These are phyloP conservation scores for Scaptomyza graminum DNA, from an alignment of 1,140 invertebrate species.

Conservation along the genomic window DNA sequence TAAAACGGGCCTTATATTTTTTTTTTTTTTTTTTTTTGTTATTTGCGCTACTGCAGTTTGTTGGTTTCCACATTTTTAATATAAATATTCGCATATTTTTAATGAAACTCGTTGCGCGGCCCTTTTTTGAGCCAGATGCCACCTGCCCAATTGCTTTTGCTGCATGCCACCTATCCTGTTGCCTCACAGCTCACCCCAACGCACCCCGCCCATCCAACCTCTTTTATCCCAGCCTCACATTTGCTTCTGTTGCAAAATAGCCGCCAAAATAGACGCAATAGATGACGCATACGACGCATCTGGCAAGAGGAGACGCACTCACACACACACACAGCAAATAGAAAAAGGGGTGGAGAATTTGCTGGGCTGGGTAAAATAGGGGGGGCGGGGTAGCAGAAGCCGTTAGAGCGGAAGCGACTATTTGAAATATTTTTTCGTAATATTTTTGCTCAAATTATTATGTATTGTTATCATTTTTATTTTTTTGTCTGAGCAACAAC, in stretches of 20 bases:
- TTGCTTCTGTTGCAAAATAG: conserved; percentile 27
- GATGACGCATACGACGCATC: conserved; percentile 73
- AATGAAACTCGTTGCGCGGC: conserved; percentile 37
- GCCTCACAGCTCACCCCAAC: background rate
- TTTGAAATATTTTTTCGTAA: conserved; percentile 71
- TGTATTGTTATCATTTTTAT: conserved; percentile 73
- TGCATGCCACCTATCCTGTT: background rate
- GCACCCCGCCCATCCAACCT: background rate
- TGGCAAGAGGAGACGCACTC: conserved; percentile 43
- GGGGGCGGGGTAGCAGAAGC: background rate
- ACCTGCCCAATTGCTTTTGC: conserved; percentile 19
- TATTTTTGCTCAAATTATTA: conserved; percentile 77
- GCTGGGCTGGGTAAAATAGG: too few relatives aligned
- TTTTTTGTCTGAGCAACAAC: conserved; percentile 23
- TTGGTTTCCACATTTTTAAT: conserved; percentile 50
- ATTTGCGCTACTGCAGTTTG: conserved; percentile 26
- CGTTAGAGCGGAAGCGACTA: conserved; percentile 65
- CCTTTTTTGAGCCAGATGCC: conserved; percentile 26
- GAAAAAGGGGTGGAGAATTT: conserved; percentile 22
- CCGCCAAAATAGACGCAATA: conserved; percentile 70
- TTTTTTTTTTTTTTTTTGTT: too few relatives aligned
- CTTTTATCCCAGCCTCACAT: background rate
- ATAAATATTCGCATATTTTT: conserved; percentile 45
- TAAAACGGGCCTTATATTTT: conserved; percentile 10
- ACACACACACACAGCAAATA: conserved; percentile 17